Evolutionary conservation across 2,797 vertebrate genomes (phyloP).

Genomic region (Enoplosus armatus): DNA sequence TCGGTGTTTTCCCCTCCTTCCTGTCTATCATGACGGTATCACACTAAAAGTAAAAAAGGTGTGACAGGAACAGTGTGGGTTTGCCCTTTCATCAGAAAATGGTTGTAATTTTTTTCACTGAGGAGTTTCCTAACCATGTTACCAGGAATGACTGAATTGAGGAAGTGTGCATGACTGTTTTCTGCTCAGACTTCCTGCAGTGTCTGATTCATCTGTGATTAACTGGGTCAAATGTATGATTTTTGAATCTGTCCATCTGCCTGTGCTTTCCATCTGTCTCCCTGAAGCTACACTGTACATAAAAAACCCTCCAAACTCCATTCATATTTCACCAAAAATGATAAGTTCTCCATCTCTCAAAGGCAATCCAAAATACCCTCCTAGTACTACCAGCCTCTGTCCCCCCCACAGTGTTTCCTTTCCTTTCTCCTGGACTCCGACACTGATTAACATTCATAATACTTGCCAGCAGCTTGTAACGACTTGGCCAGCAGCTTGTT

Average conservation of each 20-base stretch:
- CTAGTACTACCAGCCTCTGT: neutral
- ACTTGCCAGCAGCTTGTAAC: slow-evolving; percentile 49
- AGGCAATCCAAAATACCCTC: slow-evolving; percentile 11
- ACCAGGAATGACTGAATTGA: slow-evolving; percentile 58
- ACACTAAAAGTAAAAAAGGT: neutral
- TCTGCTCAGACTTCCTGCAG: slow-evolving; percentile 58
- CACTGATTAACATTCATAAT: slow-evolving; percentile 36
- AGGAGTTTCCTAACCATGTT: slow-evolving; percentile 61
- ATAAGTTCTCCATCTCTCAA: neutral
- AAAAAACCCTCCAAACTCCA: neutral
- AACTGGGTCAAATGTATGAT: slow-evolving; percentile 52
- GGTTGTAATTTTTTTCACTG: slow-evolving; percentile 12
- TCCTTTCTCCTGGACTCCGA: slow-evolving; percentile 30
- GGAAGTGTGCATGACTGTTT: slow-evolving; percentile 56
- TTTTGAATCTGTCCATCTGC: slow-evolving; percentile 5
- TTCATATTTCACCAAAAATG: neutral
- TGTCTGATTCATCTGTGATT: slow-evolving; percentile 36
- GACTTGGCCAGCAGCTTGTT: slow-evolving; percentile 47
- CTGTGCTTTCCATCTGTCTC: neutral
- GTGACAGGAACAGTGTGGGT: slow-evolving; percentile 23
- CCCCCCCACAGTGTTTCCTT: slow-evolving; percentile 17
- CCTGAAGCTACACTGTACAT: neutral
- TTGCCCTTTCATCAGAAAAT: slow-evolving; percentile 32
- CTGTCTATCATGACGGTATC: neutral
- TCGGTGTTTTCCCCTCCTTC: slow-evolving; percentile 42